Percentiles rank a stretch among this genome's conserved stretches.
phyloP scores from a whole-genome alignment of 2,888 invertebrate species.

The Troides helena region DNA sequence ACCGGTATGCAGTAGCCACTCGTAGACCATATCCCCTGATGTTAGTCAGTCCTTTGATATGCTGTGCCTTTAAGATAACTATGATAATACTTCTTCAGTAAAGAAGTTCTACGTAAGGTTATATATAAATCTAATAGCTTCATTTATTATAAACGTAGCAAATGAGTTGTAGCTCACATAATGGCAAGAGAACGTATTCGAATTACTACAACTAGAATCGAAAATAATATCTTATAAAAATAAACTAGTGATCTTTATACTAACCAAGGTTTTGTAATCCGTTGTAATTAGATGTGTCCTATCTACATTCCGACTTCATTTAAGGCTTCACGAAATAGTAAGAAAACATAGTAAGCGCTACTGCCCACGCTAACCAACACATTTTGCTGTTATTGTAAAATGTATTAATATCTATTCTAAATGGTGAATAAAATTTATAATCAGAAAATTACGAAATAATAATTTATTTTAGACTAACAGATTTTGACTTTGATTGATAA shows the following conservation, averaged over 20 bases:
- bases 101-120: too few species aligned
- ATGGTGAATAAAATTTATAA: not conserved
- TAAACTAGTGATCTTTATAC: not conserved
- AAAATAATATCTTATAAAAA: not conserved
- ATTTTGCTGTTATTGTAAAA: slow-evolving; percentile 38
- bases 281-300: too few species aligned
- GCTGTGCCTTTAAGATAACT: too few species aligned
- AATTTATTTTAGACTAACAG: not conserved
- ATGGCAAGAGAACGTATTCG: too few species aligned
- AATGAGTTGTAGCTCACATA: too few species aligned
- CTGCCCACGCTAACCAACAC: slow-evolving; percentile 70
- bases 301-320: not conserved
- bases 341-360: slow-evolving; percentile 59
- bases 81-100: too few species aligned
- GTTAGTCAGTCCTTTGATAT: too few species aligned
- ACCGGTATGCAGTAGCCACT: too few species aligned
- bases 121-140: too few species aligned
- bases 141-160: too few species aligned
- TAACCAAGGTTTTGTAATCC: not conserved
- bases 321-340: slow-evolving; percentile 49
- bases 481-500: slow-evolving; percentile 19
- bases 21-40: too few species aligned
- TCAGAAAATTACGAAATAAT: not conserved
- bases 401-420: not conserved
- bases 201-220: too few species aligned